Percentiles rank a stretch among this genome's conserved stretches.
Conservation (phyloP, 2,113 vertebrate species). For the Anolis sagrei region DNA sequence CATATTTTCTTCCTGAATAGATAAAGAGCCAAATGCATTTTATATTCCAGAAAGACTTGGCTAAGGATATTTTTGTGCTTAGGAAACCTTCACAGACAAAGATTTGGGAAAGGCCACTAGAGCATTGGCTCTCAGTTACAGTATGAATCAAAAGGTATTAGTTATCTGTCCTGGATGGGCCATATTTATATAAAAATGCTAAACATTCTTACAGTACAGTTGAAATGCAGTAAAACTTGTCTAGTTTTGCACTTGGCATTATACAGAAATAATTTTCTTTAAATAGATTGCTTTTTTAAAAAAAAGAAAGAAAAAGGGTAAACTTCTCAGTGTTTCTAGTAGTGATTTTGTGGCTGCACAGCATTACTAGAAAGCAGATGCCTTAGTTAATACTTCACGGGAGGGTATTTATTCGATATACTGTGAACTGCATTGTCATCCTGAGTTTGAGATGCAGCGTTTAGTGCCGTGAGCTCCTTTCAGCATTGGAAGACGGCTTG, state of each 20-base stretch:
- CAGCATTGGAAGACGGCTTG: constrained; percentile 71
- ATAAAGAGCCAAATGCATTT: constrained; percentile 42
- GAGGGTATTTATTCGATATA: constrained; percentile 80
- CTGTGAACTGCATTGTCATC: constrained; percentile 81
- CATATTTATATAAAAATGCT: constrained; percentile 2
- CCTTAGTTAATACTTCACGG: constrained; percentile 67
- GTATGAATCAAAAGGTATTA: constrained; percentile 38
- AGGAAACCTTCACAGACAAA: constrained; percentile 40
- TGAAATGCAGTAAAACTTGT: constrained; percentile 48
- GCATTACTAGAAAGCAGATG: constrained; percentile 67
- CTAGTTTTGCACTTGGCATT: constrained; percentile 70
- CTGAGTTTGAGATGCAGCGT: constrained; percentile 59
- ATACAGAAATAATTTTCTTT: constrained; percentile 61
- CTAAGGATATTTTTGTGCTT: constrained; percentile 25
- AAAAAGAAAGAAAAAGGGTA: constrained; percentile 22
- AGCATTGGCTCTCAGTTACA: constrained; percentile 37
- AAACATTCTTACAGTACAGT: constrained; percentile 43
- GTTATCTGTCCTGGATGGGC: constrained; percentile 7
- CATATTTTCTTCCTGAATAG: constrained; percentile 47
- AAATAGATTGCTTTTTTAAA: constrained; percentile 65
- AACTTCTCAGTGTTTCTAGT: constrained; percentile 61
- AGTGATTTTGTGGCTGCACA: constrained; percentile 75
- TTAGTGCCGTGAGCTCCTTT: constrained; percentile 65
- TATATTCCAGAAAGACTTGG: constrained; percentile 29
- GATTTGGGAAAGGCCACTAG: constrained; percentile 45